Conservation (phyloP, 2,797 vertebrate species). For the Cephalopachus bancanus region DNA sequence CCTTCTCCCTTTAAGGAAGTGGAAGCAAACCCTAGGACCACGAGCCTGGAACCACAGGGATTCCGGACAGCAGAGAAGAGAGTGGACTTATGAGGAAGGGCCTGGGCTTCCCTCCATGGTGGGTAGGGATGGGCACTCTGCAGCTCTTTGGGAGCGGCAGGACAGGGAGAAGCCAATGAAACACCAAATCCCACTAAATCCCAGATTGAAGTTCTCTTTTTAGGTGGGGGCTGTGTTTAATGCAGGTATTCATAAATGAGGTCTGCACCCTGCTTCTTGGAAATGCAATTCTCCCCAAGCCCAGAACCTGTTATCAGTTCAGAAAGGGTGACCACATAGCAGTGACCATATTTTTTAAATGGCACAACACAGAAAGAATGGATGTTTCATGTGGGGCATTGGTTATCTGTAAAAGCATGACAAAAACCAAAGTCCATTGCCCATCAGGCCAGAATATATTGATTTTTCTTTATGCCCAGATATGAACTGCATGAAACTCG, state of each 20-base stretch:
- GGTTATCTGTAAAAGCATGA: background rate
- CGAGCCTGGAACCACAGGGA: background rate
- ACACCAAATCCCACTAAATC: background rate
- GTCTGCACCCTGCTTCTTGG: background rate
- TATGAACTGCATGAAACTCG: background rate
- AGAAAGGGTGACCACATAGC: rapidly evolving
- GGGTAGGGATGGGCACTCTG: background rate
- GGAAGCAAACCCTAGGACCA: background rate
- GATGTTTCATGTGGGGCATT: background rate
- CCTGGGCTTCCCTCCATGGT: rapidly evolving
- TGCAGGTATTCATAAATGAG: background rate
- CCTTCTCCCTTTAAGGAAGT: background rate
- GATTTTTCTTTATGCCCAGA: background rate
- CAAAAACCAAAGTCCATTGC: background rate
- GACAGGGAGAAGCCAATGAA: background rate
- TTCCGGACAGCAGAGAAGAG: background rate
- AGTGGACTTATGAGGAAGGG: too few relatives aligned
- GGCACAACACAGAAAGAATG: background rate
- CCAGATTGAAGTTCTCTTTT: background rate
- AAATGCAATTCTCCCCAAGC: background rate
- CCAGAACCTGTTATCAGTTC: background rate
- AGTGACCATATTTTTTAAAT: background rate
- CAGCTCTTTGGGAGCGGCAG: background rate
- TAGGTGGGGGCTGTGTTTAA: background rate
- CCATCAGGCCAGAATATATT: background rate